Percentiles rank a stretch among this genome's conserved stretches.
Conservation (phyloP, 2,113 vertebrate species). For the Polyodon spathula region DNA sequence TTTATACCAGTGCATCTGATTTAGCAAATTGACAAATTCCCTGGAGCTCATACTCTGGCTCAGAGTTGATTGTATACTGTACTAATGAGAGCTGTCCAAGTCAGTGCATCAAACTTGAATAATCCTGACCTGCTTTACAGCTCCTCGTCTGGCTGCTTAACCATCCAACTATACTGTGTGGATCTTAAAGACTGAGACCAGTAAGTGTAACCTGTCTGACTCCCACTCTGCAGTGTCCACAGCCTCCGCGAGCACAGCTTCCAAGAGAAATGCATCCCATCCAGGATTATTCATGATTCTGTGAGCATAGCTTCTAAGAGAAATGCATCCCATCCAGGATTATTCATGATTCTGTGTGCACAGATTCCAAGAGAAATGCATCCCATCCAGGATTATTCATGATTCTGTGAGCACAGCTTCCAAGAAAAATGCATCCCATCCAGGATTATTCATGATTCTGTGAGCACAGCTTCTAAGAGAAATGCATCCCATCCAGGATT, state of each 20-base stretch:
- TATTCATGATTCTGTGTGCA: background rate
- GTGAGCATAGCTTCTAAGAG: no score
- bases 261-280: slow-evolving; percentile 2
- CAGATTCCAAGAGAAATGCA: background rate
- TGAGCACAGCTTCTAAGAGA: no score
- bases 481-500: slow-evolving; percentile 6
- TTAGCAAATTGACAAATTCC: no score
- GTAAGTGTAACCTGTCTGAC: slow-evolving; percentile 1
- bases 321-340: no score
- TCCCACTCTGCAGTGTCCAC: background rate
- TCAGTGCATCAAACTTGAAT: slow-evolving; percentile 2
- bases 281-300: no score
- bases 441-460: no score
- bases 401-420: slow-evolving; percentile 13
- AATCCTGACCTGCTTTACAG: slow-evolving; percentile 3
- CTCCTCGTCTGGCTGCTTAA: background rate
- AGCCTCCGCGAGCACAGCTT: background rate
- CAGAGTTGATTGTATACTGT: background rate
- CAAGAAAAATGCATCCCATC: no score
- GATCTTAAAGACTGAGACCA: background rate
- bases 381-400: slow-evolving; percentile 18
- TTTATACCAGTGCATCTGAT: no score
- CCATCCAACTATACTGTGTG: background rate
- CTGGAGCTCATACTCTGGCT: no score
- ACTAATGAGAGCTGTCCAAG: background rate